These are phyloP conservation scores for Eupeodes corollae DNA, from an alignment of 1,140 invertebrate genomes.

Conservation along the genomic window DNA sequence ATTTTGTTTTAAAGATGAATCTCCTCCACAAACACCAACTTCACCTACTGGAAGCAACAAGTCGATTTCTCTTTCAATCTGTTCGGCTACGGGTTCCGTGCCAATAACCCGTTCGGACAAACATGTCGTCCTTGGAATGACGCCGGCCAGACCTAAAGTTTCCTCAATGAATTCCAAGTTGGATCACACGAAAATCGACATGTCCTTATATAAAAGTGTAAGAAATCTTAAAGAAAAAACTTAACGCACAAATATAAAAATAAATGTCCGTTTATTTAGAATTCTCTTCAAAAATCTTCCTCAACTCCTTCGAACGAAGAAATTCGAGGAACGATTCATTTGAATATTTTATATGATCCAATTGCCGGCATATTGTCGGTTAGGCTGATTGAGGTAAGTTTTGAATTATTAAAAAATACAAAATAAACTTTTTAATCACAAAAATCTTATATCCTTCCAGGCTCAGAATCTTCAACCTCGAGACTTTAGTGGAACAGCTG, in stretches of 20 bases:
- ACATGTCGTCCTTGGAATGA: conserved; percentile 42
- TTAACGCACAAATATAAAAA: background rate
- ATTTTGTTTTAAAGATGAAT: conserved; percentile 33
- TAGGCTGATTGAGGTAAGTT: conserved; percentile 39
- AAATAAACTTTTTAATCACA: background rate
- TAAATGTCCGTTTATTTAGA: conserved; percentile 8
- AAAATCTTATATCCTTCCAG: conserved; percentile 18
- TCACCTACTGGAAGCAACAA: conserved; percentile 35
- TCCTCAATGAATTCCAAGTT: conserved; percentile 44
- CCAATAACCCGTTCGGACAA: conserved; percentile 42
- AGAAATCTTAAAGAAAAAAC: conserved; percentile 5
- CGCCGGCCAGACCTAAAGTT: conserved; percentile 33
- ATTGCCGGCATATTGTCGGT: conserved; percentile 41
- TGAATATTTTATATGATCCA: conserved; percentile 40
- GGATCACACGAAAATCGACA: conserved; percentile 46
- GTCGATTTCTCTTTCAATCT: conserved; percentile 30
- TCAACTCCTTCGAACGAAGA: conserved; percentile 29
- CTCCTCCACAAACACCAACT: conserved; percentile 37
- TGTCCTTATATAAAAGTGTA: conserved; percentile 40
- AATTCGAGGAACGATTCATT: conserved; percentile 39
- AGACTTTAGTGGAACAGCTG: conserved; percentile 46
- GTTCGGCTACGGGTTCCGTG: conserved; percentile 31
- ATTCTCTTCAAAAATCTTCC: conserved; percentile 22
- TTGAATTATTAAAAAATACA: background rate
- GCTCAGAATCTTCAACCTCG: conserved; percentile 46